These are phyloP conservation scores for Xyliphius kryptos DNA, from an alignment of 2,113 vertebrate species.

Conservation along the genomic window DNA sequence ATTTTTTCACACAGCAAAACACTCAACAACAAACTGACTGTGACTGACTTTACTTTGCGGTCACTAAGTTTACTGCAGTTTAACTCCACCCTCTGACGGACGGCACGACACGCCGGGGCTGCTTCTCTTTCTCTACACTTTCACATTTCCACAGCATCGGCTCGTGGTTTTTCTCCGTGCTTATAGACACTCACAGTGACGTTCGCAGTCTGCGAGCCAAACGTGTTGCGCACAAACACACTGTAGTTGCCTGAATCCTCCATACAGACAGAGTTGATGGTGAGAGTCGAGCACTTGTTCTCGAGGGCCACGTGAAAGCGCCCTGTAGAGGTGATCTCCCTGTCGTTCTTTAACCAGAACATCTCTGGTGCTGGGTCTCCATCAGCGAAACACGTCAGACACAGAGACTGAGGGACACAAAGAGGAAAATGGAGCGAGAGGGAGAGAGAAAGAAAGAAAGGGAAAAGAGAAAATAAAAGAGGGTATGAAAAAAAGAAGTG, in stretches of 20 bases:
- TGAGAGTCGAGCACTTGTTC: slow-evolving; percentile 74
- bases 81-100: too few relatives aligned
- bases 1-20: too few relatives aligned
- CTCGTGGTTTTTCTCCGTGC: slow-evolving; percentile 70
- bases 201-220: slow-evolving; percentile 76
- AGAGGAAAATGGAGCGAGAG: too few relatives aligned
- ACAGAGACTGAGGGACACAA: slow-evolving; percentile 72
- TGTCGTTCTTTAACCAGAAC: slow-evolving; percentile 86
- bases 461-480: too few relatives aligned
- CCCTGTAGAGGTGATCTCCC: slow-evolving; percentile 61
- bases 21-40: too few relatives aligned
- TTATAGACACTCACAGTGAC: slow-evolving; percentile 93
- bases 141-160: slow-evolving; percentile 56
- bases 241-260: slow-evolving; percentile 87
- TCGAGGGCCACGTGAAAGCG: slow-evolving; percentile 77
- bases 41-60: too few relatives aligned
- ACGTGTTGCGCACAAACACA: slow-evolving; percentile 81
- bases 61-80: too few relatives aligned
- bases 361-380: slow-evolving; percentile 85
- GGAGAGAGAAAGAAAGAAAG: too few relatives aligned
- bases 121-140: too few relatives aligned
- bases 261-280: slow-evolving; percentile 73
- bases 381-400: slow-evolving; percentile 83
- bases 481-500: too few relatives aligned
- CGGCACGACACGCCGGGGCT: too few relatives aligned